Percentiles rank a stretch among this genome's conserved stretches.
phyloP scores from a whole-genome alignment of 2,888 invertebrate genomes.

The Acleris laterana region DNA sequence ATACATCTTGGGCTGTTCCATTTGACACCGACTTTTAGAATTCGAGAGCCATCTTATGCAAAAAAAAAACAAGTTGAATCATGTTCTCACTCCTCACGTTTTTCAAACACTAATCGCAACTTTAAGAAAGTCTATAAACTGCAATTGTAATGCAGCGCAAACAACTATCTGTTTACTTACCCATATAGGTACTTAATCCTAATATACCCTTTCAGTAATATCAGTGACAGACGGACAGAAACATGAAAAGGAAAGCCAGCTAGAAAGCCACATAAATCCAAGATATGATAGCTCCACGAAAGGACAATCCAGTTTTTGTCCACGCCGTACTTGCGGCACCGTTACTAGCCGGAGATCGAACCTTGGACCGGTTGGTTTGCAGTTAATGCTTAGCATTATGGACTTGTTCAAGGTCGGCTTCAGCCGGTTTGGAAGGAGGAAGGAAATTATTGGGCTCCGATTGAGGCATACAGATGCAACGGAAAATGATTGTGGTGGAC shows the following conservation, averaged over 20 bases:
- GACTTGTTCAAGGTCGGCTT: conserved; percentile 14
- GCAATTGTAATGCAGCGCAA: too few relatives aligned
- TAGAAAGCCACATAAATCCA: conserved; percentile 15
- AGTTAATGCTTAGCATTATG: conserved; percentile 15
- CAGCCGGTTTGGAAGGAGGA: not conserved
- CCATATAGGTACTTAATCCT: too few relatives aligned
- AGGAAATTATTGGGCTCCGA: conserved; percentile 1
- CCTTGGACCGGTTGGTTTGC: conserved; percentile 11
- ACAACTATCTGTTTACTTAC: too few relatives aligned
- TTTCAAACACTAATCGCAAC: too few relatives aligned
- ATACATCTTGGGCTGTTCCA: too few relatives aligned
- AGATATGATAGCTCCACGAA: conserved; percentile 11
- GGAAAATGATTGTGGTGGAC: not conserved
- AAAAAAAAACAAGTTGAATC: too few relatives aligned
- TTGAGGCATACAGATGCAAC: not conserved
- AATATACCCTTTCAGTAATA: not conserved
- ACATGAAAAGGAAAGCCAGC: conserved; percentile 18
- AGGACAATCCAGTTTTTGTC: conserved; percentile 19
- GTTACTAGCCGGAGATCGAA: conserved; percentile 16
- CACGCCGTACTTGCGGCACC: conserved; percentile 8
- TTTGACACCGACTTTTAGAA: too few relatives aligned
- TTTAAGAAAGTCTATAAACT: too few relatives aligned
- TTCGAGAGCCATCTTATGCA: too few relatives aligned
- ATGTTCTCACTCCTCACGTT: too few relatives aligned
- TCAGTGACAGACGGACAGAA: conserved; percentile 1